A percentile compares a stretch with the other conserved stretches of the same genome.
These are phyloP conservation scores for Tyto alba DNA, from an alignment of 2,113 vertebrate species.

Conservation along the genomic window DNA sequence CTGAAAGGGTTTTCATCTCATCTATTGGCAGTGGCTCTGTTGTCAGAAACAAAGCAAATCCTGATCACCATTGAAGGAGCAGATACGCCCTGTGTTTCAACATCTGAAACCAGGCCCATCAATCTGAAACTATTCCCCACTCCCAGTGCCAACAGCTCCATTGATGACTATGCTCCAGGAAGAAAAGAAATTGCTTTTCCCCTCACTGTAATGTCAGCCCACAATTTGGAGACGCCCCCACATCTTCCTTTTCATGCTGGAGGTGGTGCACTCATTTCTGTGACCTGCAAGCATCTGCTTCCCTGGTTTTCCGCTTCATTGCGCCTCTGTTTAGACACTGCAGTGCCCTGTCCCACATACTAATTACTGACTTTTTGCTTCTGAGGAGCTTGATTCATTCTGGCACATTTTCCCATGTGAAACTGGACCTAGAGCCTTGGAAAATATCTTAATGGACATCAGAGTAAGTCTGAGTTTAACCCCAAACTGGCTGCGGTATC, in stretches of 20 bases:
- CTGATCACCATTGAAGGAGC: background rate
- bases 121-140: constrained; percentile 12
- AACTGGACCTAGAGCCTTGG: constrained; percentile 71
- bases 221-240: constrained; percentile 12
- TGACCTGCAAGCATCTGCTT: constrained; percentile 65
- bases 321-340: constrained; percentile 73
- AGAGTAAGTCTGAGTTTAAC: constrained; percentile 55
- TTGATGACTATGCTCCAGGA: constrained; percentile 31
- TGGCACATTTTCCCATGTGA: constrained; percentile 80
- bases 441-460: constrained; percentile 72
- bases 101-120: constrained; percentile 34
- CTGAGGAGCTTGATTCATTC: constrained; percentile 72
- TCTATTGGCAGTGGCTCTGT: background rate
- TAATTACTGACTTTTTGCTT: constrained; percentile 80
- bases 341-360: constrained; percentile 74
- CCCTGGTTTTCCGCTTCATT: constrained; percentile 70
- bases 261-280: constrained; percentile 42
- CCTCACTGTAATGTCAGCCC: background rate
- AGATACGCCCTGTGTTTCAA: constrained; percentile 28
- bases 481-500: constrained; percentile 32
- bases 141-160: constrained; percentile 23
- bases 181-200: constrained; percentile 55
- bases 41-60: constrained; percentile 33
- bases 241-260: constrained; percentile 48
- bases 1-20: background rate